Evolutionary conservation across 2,113 vertebrate genomes (phyloP).

Genomic region (Pitta sordida): DNA sequence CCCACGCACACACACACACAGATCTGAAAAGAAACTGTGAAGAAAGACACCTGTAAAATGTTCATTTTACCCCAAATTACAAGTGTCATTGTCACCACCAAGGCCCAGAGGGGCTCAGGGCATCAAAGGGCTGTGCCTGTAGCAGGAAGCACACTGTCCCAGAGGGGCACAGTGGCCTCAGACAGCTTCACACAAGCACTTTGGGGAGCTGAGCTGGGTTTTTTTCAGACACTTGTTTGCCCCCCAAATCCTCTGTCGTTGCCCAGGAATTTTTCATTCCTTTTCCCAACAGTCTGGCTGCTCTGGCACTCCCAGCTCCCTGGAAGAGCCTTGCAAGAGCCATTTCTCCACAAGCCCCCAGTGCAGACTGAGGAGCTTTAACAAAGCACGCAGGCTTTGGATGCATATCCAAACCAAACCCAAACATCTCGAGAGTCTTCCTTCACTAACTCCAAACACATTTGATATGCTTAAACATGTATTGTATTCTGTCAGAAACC

Average conservation of each 20-base stretch:
- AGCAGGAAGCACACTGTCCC: not conserved
- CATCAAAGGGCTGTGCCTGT: not conserved
- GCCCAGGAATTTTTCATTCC: not conserved
- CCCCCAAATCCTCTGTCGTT: not conserved
- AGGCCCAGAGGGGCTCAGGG: not conserved
- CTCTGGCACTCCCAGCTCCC: not conserved
- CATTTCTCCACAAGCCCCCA: not conserved
- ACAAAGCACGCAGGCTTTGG: not conserved
- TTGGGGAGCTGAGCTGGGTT: not conserved
- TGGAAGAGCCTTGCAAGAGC: not conserved
- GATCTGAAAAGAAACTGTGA: not conserved
- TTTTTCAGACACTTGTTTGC: not conserved
- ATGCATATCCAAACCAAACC: slow-evolving; percentile 29
- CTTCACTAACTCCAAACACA: slow-evolving; percentile 58
- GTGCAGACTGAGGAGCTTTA: not conserved
- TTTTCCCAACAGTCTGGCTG: not conserved
- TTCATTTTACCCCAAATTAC: not conserved
- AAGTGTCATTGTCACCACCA: not conserved
- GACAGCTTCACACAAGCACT: not conserved
- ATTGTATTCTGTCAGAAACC: slow-evolving; percentile 44
- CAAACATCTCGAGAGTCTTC: slow-evolving; percentile 50
- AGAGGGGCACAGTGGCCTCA: not conserved
- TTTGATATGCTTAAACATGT: slow-evolving; percentile 19
- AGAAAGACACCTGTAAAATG: not conserved
- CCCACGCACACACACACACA: not conserved